Evolutionary conservation across 2,113 vertebrate genomes (phyloP).

Genomic region (Madoqua kirkii): DNA sequence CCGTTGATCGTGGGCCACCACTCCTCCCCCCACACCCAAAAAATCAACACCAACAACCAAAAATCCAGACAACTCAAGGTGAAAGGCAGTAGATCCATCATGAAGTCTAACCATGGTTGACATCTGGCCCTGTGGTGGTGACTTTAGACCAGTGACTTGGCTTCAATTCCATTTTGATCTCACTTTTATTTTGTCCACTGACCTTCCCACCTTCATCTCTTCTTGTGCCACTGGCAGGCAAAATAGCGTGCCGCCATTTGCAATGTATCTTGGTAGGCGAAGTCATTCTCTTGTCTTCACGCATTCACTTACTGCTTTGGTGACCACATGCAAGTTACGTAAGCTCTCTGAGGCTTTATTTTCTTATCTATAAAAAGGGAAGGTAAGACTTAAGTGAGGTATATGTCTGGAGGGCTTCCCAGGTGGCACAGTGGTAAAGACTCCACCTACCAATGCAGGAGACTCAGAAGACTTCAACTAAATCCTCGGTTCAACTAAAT

Average conservation of each 20-base stretch:
- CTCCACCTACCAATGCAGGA: background rate
- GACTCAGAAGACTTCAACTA: background rate
- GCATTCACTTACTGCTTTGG: background rate
- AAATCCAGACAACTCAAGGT: background rate
- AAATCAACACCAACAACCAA: background rate
- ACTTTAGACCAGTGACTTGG: background rate
- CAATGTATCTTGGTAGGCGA: background rate
- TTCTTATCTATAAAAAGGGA: background rate
- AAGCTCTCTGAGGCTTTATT: background rate
- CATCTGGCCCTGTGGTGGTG: background rate
- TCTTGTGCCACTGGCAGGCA: background rate
- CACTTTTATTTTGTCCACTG: background rate
- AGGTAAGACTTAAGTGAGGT: background rate
- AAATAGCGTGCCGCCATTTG: rapidly evolving
- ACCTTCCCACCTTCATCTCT: background rate
- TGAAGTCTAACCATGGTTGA: background rate
- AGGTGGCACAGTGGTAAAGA: background rate
- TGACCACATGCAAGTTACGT: background rate
- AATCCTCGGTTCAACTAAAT: background rate
- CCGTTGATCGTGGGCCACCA: background rate
- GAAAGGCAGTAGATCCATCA: background rate
- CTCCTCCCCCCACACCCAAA: background rate
- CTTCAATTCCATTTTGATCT: background rate
- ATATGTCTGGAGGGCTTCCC: background rate
- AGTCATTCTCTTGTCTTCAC: background rate